These are phyloP conservation scores for Simalia tracyae DNA, from an alignment of 2,797 vertebrate species.

Conservation along the genomic window DNA sequence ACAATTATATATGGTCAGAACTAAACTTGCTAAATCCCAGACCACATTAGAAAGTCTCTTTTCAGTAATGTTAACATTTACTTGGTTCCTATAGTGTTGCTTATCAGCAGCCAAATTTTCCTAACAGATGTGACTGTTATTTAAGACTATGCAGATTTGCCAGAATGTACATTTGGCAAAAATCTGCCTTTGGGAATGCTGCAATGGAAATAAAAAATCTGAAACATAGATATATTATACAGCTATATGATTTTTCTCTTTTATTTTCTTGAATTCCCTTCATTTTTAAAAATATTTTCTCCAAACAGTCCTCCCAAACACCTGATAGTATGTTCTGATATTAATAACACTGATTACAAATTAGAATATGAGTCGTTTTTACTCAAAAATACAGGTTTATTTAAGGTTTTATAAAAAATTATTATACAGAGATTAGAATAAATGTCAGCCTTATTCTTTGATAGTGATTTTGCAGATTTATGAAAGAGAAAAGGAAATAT, in stretches of 20 bases:
- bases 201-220: conserved; percentile 29
- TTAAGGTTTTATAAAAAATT: background rate
- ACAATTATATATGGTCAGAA: conserved; percentile 34
- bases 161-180: conserved; percentile 57
- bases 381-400: background rate
- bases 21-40: conserved; percentile 43
- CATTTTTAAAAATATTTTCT: conserved; percentile 13
- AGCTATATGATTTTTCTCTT: conserved; percentile 17
- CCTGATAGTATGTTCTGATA: background rate
- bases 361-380: background rate
- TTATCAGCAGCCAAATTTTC: conserved; percentile 60
- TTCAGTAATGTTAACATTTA: conserved; percentile 41
- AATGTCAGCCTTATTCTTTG: background rate
- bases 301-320: background rate
- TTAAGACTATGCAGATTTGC: conserved; percentile 46
- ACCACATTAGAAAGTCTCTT: conserved; percentile 31
- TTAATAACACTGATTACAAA: background rate
- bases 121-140: conserved; percentile 53
- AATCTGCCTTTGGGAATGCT: conserved; percentile 29
- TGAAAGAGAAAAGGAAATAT: background rate
- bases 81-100: conserved; percentile 37
- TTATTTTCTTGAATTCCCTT: conserved; percentile 21
- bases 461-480: background rate
- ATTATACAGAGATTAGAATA: background rate
- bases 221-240: conserved; percentile 5